Conservation (phyloP, 92 coral and sea anemone genomes). For the Micromussa lordhowensis region DNA sequence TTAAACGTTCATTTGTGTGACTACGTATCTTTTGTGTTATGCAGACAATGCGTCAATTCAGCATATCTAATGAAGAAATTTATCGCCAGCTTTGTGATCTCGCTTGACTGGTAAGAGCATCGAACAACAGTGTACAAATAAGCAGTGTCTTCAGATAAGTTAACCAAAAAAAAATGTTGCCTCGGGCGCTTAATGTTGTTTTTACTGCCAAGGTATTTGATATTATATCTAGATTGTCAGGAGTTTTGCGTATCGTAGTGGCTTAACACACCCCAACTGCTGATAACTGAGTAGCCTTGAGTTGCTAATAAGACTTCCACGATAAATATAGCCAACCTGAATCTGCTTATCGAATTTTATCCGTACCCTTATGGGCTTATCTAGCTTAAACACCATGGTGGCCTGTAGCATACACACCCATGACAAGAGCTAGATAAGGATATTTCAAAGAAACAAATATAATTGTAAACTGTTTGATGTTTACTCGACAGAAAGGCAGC, state of each 20-base stretch:
- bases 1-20: not conserved
- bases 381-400: not conserved
- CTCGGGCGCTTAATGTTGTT: not conserved
- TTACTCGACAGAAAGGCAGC: not conserved
- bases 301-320: not conserved
- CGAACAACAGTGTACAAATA: not conserved
- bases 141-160: not conserved
- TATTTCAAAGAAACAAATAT: not conserved
- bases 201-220: not conserved
- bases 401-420: not conserved
- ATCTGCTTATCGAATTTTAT: not conserved
- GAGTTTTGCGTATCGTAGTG: not conserved
- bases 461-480: not conserved
- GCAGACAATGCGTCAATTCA: not conserved
- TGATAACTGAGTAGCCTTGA: not conserved
- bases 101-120: not conserved
- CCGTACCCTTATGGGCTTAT: not conserved
- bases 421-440: not conserved
- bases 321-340: not conserved
- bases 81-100: not conserved
- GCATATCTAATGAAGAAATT: not conserved
- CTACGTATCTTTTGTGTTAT: not conserved
- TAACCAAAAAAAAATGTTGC: not conserved
- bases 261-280: not conserved
- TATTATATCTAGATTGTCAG: not conserved